Evolutionary conservation across 1,140 invertebrate species (phyloP).

Genomic region (Eulimnadia texana): DNA sequence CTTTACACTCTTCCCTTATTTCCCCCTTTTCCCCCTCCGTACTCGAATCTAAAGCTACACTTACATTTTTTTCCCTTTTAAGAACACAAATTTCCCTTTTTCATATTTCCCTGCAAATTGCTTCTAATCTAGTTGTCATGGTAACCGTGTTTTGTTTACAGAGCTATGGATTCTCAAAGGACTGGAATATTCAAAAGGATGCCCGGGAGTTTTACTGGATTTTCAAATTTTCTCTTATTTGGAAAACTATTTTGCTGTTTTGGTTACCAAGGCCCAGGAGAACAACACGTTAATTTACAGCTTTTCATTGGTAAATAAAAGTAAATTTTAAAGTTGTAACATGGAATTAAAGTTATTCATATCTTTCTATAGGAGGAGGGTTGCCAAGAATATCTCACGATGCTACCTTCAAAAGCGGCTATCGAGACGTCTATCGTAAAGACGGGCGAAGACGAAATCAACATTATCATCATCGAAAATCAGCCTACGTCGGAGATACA

Average conservation of each 20-base stretch:
- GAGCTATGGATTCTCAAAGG: conserved; percentile 14
- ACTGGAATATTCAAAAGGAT: conserved; percentile 3
- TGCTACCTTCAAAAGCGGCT: neutral
- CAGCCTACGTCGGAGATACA: neutral
- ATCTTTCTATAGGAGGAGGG: neutral
- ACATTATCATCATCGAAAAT: neutral
- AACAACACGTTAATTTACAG: conserved; percentile 11
- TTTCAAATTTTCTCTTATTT: conserved; percentile 1
- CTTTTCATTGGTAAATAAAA: neutral
- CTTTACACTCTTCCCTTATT: too few relatives aligned
- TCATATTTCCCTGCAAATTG: too few relatives aligned
- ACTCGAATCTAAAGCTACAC: too few relatives aligned
- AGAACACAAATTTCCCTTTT: too few relatives aligned
- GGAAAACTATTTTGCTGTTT: conserved; percentile 2
- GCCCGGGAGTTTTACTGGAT: neutral
- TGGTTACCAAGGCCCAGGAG: conserved; percentile 4
- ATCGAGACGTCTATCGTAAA: neutral
- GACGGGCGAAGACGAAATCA: neutral
- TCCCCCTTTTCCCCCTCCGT: too few relatives aligned
- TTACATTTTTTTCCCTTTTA: too few relatives aligned
- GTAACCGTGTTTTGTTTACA: conserved; percentile 19
- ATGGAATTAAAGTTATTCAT: too few relatives aligned
- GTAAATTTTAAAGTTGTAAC: too few relatives aligned
- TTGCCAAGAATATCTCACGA: neutral
- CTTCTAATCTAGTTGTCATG: conserved; percentile 21